These are phyloP conservation scores for Microcaecilia unicolor DNA, from an alignment of 2,797 vertebrate genomes.

Conservation along the genomic window DNA sequence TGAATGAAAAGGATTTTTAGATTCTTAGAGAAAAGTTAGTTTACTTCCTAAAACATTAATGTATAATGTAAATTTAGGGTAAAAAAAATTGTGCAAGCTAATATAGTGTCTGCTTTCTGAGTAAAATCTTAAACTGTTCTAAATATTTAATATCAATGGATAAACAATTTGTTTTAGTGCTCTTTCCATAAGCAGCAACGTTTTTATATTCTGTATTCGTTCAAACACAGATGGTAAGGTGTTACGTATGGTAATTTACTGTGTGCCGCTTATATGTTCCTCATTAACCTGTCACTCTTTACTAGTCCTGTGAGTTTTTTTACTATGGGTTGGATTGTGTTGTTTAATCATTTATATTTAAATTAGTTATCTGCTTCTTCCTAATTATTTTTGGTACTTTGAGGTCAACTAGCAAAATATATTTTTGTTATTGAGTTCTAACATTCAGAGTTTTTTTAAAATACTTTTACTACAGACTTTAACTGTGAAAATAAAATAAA, in stretches of 20 bases:
- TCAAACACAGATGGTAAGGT: conserved; percentile 27
- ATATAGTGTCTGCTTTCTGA: conserved; percentile 1
- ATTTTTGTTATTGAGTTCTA: background rate
- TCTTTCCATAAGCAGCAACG: background rate
- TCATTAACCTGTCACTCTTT: conserved; percentile 30
- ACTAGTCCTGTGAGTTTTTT: conserved; percentile 27
- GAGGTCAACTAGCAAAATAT: conserved; percentile 14
- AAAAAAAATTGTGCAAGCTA: conserved; percentile 26
- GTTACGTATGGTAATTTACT: conserved; percentile 22
- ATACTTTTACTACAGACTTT: conserved; percentile 13
- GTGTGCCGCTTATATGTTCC: conserved; percentile 26
- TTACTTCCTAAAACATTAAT: conserved; percentile 42
- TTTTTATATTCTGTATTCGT: conserved; percentile 27
- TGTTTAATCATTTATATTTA: conserved; percentile 9
- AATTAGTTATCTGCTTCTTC: conserved; percentile 7
- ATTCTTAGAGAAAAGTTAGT: conserved; percentile 59
- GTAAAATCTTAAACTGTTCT: background rate
- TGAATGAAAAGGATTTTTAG: conserved; percentile 47
- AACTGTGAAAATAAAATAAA: too few species aligned
- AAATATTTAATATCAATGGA: conserved; percentile 1
- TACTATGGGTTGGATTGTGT: conserved; percentile 1
- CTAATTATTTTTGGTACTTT: background rate
- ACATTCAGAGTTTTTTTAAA: conserved; percentile 1
- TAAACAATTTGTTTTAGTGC: background rate
- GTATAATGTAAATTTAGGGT: conserved; percentile 48